Conservation (phyloP, 64 coral and sea anemone species). For the Pachyseris speciosa region DNA sequence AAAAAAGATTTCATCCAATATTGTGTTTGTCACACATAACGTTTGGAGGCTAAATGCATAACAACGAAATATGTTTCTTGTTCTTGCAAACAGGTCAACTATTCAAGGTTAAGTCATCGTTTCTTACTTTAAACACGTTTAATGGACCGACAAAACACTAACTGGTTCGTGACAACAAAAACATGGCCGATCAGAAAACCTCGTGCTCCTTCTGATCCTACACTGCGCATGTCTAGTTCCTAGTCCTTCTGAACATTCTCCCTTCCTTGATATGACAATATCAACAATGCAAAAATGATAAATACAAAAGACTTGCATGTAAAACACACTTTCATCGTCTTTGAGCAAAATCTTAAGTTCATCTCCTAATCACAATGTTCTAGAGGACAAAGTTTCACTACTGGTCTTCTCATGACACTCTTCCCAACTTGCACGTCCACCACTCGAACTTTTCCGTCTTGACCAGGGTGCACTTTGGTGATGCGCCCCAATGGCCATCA, state of each 20-base stretch:
- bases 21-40: too few relatives aligned
- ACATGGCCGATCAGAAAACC: neutral
- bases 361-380: conserved; percentile 28
- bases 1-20: too few relatives aligned
- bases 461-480: neutral
- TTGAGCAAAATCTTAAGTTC: neutral
- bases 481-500: conserved; percentile 22
- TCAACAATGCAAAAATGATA: neutral
- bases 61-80: too few relatives aligned
- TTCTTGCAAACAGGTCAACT: too few relatives aligned
- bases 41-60: too few relatives aligned
- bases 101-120: too few relatives aligned
- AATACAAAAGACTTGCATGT: neutral
- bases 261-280: neutral
- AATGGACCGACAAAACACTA: too few relatives aligned
- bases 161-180: too few relatives aligned
- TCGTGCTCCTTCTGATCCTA: neutral
- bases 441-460: conserved; percentile 27
- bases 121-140: too few relatives aligned
- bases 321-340: neutral
- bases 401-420: conserved; percentile 20
- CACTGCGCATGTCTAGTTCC: neutral
- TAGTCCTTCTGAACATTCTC: conserved; percentile 7
- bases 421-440: conserved; percentile 34
- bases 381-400: conserved; percentile 38